Conservation (phyloP, 2,797 vertebrate genomes). For the Xenopus petersii region DNA sequence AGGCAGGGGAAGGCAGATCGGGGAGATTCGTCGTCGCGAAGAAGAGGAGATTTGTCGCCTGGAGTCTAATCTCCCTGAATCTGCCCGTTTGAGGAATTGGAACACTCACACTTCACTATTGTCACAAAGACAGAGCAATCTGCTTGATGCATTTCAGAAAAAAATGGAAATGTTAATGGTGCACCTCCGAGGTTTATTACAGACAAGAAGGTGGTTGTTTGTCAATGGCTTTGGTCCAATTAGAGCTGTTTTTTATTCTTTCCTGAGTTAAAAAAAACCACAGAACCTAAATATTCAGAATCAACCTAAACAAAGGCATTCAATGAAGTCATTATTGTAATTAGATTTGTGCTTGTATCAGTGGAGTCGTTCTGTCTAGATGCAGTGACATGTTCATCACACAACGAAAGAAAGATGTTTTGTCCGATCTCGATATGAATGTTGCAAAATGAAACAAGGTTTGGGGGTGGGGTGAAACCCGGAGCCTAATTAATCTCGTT, state of each 20-base stretch:
- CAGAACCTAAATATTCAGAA: slow-evolving; percentile 48
- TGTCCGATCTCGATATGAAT: slow-evolving; percentile 29
- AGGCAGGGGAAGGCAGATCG: too few relatives aligned
- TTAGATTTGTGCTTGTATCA: slow-evolving; percentile 46
- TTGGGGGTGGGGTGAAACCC: slow-evolving; percentile 13
- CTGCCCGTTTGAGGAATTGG: too few relatives aligned
- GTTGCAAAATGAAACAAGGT: slow-evolving; percentile 39
- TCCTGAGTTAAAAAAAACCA: slow-evolving; percentile 44
- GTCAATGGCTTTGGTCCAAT: slow-evolving; percentile 44
- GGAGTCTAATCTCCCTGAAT: too few relatives aligned
- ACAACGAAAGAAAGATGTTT: slow-evolving; percentile 38
- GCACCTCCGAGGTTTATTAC: slow-evolving; percentile 36
- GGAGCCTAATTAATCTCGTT: slow-evolving; percentile 33
- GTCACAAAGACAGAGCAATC: too few relatives aligned
- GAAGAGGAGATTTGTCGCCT: too few relatives aligned
- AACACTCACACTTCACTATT: too few relatives aligned
- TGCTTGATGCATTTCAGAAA: neutral
- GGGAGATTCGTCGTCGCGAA: too few relatives aligned
- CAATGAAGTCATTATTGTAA: slow-evolving; percentile 49
- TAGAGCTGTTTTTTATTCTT: slow-evolving; percentile 48
- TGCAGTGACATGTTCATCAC: slow-evolving; percentile 43
- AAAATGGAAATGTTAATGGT: slow-evolving; percentile 26
- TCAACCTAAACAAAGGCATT: slow-evolving; percentile 48
- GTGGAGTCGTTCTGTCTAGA: slow-evolving; percentile 48
- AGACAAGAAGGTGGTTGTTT: slow-evolving; percentile 45